A percentile compares a stretch with the other conserved stretches of the same genome.
phyloP scores from a whole-genome alignment of 2,113 vertebrate species.

The Cephalopholis sonnerati region DNA sequence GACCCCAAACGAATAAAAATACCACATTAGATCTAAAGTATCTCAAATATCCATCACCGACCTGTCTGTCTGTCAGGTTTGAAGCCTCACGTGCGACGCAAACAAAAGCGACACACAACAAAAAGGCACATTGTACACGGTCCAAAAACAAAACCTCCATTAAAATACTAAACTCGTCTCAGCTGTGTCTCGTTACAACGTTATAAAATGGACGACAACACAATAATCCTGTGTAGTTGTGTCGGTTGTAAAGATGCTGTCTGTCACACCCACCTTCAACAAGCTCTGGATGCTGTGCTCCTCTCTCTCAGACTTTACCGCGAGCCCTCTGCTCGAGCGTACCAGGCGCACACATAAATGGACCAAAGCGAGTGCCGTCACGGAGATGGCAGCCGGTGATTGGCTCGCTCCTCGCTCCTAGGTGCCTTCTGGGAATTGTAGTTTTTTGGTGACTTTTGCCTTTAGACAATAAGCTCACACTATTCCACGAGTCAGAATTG shows the following conservation, averaged over 20 bases:
- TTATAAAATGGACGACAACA: no score
- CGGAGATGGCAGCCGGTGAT: slow-evolving; percentile 6
- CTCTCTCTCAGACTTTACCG: slow-evolving; percentile 40
- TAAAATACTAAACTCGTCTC: accelerated
- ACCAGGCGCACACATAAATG: slow-evolving; percentile 73
- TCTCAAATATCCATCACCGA: not conserved
- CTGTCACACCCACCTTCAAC: slow-evolving; percentile 79
- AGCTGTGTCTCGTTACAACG: not conserved
- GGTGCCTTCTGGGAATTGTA: slow-evolving; percentile 68
- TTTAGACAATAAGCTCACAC: not conserved
- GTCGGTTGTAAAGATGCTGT: not conserved
- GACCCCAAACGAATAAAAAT: not conserved
- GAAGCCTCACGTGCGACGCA: not conserved
- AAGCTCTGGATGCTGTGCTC: slow-evolving; percentile 37
- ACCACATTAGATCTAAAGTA: not conserved
- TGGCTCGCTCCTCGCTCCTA: slow-evolving; percentile 18
- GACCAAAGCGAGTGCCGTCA: slow-evolving; percentile 70
- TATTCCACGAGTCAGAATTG: not conserved
- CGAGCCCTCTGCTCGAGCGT: slow-evolving; percentile 39
- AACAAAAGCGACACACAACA: not conserved
- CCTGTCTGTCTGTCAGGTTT: not conserved
- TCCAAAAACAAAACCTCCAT: not conserved
- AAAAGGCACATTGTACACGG: not conserved
- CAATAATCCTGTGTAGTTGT: not conserved
- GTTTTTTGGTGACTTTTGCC: slow-evolving; percentile 44